Percentiles rank a stretch among this genome's conserved stretches.
These are phyloP conservation scores for Excalfactoria chinensis DNA, from an alignment of 2,113 vertebrate species.

Conservation along the genomic window DNA sequence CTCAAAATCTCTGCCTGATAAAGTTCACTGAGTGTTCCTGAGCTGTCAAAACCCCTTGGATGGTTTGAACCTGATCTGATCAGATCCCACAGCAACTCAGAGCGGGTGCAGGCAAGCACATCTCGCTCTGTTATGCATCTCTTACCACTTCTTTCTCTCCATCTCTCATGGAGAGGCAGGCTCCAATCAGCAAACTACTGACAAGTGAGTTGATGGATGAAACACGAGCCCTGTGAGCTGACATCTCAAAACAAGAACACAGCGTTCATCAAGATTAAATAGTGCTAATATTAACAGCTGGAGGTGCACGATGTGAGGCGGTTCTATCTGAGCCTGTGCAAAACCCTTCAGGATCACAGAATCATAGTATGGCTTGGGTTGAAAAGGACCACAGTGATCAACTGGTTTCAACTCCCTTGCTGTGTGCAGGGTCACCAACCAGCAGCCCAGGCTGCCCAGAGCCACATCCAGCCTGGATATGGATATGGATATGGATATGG, in stretches of 20 bases:
- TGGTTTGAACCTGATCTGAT: neutral
- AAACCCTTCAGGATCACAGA: neutral
- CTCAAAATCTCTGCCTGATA: neutral
- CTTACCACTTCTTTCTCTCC: neutral
- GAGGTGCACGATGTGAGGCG: neutral
- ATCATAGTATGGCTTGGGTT: too few relatives aligned
- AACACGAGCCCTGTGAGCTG: fast-evolving
- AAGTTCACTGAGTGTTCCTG: neutral
- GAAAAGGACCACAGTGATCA: too few relatives aligned
- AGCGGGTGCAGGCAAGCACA: fast-evolving
- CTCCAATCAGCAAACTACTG: neutral
- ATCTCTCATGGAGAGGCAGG: neutral
- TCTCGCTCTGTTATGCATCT: fast-evolving
- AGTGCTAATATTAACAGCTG: neutral
- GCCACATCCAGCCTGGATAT: too few relatives aligned
- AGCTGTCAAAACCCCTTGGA: neutral
- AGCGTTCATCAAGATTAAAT: neutral
- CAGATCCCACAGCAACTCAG: neutral
- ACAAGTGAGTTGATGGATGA: neutral
- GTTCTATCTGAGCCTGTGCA: neutral
- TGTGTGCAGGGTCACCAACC: too few relatives aligned
- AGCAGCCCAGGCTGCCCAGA: too few relatives aligned
- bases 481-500: too few relatives aligned
- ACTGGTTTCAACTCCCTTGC: too few relatives aligned
- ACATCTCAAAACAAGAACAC: neutral